phyloP scores from a whole-genome alignment of 2,888 invertebrate genomes.

The Shargacucullia verbasci region DNA sequence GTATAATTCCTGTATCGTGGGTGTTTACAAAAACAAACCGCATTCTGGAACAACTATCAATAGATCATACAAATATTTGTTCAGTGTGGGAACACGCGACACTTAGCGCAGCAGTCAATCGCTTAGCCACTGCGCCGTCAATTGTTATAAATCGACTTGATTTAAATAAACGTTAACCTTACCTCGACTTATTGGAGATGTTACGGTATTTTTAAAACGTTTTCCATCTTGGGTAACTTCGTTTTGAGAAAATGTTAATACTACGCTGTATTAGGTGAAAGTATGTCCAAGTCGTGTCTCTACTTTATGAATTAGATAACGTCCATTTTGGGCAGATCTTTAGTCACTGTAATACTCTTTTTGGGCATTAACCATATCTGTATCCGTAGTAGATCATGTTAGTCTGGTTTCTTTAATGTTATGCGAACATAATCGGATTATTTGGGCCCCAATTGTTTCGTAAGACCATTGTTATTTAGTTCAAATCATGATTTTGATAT shows the following conservation, averaged over 20 bases:
- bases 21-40: no score
- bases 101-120: no score
- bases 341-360: conserved; percentile 32
- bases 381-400: conserved; percentile 30
- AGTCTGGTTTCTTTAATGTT: conserved; percentile 41
- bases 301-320: conserved; percentile 38
- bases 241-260: conserved; percentile 11
- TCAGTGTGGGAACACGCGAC: no score
- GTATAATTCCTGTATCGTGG: no score
- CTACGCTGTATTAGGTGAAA: conserved; percentile 38
- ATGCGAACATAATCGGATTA: conserved; percentile 53
- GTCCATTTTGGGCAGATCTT: conserved; percentile 46
- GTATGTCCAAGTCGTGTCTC: conserved; percentile 40
- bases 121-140: no score
- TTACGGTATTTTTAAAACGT: conserved; percentile 4
- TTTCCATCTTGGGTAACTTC: background rate
- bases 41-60: no score
- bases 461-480: conserved; percentile 53
- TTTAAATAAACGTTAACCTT: background rate
- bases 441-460: conserved; percentile 47
- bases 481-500: conserved; percentile 59
- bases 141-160: no score
- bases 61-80: no score
- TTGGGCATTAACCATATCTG: conserved; percentile 35
- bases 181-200: background rate